Conservation (phyloP, 2,113 vertebrate species). For the Saguinus imperator region DNA sequence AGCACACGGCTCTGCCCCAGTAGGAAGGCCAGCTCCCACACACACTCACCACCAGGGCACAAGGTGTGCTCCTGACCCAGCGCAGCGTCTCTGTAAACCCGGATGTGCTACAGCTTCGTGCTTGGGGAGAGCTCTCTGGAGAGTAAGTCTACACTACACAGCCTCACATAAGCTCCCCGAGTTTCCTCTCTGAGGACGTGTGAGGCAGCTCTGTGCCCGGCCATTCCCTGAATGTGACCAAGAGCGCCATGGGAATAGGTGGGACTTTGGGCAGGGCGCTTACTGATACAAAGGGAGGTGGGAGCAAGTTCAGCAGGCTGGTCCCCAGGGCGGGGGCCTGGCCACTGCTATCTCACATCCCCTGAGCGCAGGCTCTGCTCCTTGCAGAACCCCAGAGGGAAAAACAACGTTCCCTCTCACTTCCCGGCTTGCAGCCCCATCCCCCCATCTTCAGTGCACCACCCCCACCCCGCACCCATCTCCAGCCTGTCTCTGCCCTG, state of each 20-base stretch:
- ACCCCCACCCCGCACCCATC: rapidly evolving
- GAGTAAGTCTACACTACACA: background rate
- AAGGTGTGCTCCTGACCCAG: background rate
- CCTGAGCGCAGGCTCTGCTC: rapidly evolving
- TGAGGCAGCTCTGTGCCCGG: background rate
- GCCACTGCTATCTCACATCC: background rate
- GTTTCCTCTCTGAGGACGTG: rapidly evolving
- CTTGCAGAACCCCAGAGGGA: background rate
- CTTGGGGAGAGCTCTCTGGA: background rate
- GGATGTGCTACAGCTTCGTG: background rate
- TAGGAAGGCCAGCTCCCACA: background rate
- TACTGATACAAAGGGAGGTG: background rate
- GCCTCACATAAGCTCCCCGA: rapidly evolving
- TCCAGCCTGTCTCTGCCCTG: background rate
- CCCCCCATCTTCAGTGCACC: rapidly evolving
- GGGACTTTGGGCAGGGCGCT: background rate
- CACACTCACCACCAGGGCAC: background rate
- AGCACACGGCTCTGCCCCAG: background rate
- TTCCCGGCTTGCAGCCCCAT: background rate
- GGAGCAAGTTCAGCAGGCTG: background rate
- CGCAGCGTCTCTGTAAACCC: background rate
- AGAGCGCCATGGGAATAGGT: background rate
- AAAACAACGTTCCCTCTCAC: rapidly evolving
- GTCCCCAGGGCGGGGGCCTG: background rate
- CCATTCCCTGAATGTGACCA: background rate